Evolutionary conservation across 2,113 vertebrate species (phyloP).

Genomic region (Motacilla alba): DNA sequence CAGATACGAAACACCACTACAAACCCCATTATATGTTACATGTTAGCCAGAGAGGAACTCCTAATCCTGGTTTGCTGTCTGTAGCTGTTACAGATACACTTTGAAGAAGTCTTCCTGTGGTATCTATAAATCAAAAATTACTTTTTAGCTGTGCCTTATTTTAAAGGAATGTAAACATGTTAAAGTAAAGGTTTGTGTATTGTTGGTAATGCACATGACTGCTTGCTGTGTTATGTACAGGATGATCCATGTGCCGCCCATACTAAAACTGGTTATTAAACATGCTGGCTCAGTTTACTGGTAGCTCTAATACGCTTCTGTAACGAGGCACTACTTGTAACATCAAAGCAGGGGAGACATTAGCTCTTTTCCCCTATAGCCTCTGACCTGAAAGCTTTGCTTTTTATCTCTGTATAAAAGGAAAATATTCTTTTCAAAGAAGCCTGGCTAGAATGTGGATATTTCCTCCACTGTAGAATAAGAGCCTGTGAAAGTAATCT

Average conservation of each 20-base stretch:
- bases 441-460: slow-evolving; percentile 36
- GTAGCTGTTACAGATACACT: slow-evolving; percentile 4
- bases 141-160: slow-evolving; percentile 6
- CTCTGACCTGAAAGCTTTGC: slow-evolving; percentile 75
- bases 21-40: not conserved
- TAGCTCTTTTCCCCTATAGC: slow-evolving; percentile 65
- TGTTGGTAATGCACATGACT: not conserved
- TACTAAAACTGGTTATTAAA: slow-evolving; percentile 52
- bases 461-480: slow-evolving; percentile 56
- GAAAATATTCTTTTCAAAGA: slow-evolving; percentile 72
- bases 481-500: slow-evolving; percentile 55
- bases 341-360: slow-evolving; percentile 84
- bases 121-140: slow-evolving; percentile 19
- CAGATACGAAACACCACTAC: not conserved
- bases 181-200: slow-evolving; percentile 30
- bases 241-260: slow-evolving; percentile 22
- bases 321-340: slow-evolving; percentile 83
- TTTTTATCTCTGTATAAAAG: slow-evolving; percentile 78
- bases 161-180: slow-evolving; percentile 13
- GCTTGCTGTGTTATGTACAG: not conserved
- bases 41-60: not conserved
- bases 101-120: slow-evolving; percentile 22
- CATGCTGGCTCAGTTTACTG: slow-evolving; percentile 71
- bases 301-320: slow-evolving; percentile 76
- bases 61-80: slow-evolving; percentile 29